These are phyloP conservation scores for Graphium colonna DNA, from an alignment of 2,888 invertebrate genomes.

Conservation along the genomic window DNA sequence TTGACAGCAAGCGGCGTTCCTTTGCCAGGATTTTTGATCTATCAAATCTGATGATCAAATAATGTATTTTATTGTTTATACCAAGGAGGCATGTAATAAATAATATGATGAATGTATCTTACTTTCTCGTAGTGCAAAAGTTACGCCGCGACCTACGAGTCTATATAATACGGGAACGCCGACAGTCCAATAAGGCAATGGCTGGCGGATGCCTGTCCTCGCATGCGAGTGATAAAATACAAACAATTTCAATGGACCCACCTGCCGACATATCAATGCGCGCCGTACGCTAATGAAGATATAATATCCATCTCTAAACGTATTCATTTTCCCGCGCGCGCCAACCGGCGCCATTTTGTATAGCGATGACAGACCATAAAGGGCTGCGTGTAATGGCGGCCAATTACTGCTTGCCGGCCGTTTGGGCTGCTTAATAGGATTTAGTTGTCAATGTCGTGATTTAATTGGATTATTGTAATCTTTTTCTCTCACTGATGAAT, in stretches of 20 bases:
- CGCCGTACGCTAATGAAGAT: constrained; percentile 74
- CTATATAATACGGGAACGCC: constrained; percentile 31
- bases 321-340: constrained; percentile 70
- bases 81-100: no score
- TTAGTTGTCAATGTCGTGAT: constrained; percentile 72
- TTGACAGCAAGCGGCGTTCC: no score
- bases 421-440: constrained; percentile 66
- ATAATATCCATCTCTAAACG: constrained; percentile 74
- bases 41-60: no score
- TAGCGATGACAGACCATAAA: constrained; percentile 66
- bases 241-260: constrained; percentile 70
- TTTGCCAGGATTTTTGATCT: no score
- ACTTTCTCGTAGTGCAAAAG: background rate
- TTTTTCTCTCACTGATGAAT: constrained; percentile 45
- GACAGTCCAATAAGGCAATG: constrained; percentile 53
- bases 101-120: no score
- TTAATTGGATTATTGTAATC: constrained; percentile 75
- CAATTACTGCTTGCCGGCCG: constrained; percentile 67
- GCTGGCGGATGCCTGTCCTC: constrained; percentile 46
- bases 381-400: constrained; percentile 66
- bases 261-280: constrained; percentile 75
- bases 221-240: constrained; percentile 66
- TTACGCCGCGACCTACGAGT: constrained; percentile 9
- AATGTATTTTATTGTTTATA: background rate
- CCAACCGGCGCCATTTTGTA: constrained; percentile 59